These are phyloP conservation scores for Leptatherina wallacei DNA, from an alignment of 2,797 vertebrate species.

Conservation along the genomic window DNA sequence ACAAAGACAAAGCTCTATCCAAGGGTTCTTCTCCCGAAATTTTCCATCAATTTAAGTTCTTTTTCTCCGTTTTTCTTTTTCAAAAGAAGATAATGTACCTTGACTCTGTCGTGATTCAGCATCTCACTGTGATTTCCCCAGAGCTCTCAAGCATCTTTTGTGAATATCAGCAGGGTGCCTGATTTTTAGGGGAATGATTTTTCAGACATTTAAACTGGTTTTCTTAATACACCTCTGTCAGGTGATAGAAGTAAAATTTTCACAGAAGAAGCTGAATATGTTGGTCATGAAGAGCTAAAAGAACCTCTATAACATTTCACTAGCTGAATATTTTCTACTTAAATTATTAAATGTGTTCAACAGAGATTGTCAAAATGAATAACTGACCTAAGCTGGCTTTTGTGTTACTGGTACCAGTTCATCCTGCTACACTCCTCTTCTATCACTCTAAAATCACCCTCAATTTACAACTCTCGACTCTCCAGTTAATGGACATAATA, in stretches of 20 bases:
- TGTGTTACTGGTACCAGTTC: no score
- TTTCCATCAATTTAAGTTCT: not conserved
- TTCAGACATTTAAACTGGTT: slow-evolving; percentile 34
- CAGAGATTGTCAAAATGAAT: not conserved
- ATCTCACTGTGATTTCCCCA: slow-evolving; percentile 24
- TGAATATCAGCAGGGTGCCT: slow-evolving; percentile 17
- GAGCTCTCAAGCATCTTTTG: slow-evolving; percentile 12
- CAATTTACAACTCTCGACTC: no score
- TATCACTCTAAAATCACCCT: no score
- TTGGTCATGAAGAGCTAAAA: not conserved
- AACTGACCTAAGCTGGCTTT: no score
- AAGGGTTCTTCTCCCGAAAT: no score
- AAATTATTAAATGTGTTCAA: not conserved
- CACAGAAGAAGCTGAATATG: not conserved
- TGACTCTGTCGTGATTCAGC: slow-evolving; percentile 16
- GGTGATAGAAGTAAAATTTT: not conserved
- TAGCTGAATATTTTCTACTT: no score
- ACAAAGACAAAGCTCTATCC: no score
- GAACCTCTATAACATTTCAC: not conserved
- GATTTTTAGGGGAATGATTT: not conserved
- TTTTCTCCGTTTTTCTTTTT: no score
- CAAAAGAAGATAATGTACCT: slow-evolving; percentile 24
- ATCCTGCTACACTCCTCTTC: no score
- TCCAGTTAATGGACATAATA: no score
- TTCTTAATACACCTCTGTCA: slow-evolving; percentile 19